phyloP scores from a whole-genome alignment of 2,888 invertebrate genomes.

The Agrypnus murinus region DNA sequence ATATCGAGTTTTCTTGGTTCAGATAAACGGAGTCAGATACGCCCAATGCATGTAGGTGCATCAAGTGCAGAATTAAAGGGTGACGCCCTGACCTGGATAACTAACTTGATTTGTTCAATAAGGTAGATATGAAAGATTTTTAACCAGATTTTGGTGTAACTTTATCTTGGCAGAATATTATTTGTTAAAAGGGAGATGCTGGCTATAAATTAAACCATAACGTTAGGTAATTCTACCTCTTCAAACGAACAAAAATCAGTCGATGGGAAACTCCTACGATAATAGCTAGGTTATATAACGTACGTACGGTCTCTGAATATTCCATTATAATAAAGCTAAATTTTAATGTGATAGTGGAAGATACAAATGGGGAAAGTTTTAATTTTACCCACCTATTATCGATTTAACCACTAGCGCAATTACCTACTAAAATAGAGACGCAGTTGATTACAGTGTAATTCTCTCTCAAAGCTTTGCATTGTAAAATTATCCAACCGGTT shows the following conservation, averaged over 20 bases:
- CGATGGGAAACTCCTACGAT: no score
- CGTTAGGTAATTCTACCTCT: no score
- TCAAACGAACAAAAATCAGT: no score
- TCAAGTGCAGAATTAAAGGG: constrained; percentile 26
- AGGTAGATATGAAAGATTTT: constrained; percentile 12
- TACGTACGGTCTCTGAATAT: not conserved
- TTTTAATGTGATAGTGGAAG: not conserved
- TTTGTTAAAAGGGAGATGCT: no score
- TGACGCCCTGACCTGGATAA: constrained; percentile 29
- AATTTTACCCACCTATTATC: constrained; percentile 14
- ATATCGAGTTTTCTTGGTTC: constrained; percentile 5
- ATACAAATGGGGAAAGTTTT: constrained; percentile 16
- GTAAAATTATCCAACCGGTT: constrained; percentile 19
- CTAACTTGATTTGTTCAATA: constrained; percentile 31
- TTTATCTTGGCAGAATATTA: no score
- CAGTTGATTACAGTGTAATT: not conserved
- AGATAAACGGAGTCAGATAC: constrained; percentile 14
- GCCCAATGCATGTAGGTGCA: constrained; percentile 29
- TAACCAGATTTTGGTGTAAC: no score
- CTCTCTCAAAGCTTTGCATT: constrained; percentile 25
- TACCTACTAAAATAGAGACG: constrained; percentile 7
- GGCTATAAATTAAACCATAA: no score
- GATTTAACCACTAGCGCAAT: constrained; percentile 11
- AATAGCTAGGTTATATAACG: no score
- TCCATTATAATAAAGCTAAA: not conserved